Evolutionary conservation across 1,140 invertebrate genomes (phyloP), one percentile per base, ranked within the genome.

Genomic region (Drosophila auraria): DNA sequence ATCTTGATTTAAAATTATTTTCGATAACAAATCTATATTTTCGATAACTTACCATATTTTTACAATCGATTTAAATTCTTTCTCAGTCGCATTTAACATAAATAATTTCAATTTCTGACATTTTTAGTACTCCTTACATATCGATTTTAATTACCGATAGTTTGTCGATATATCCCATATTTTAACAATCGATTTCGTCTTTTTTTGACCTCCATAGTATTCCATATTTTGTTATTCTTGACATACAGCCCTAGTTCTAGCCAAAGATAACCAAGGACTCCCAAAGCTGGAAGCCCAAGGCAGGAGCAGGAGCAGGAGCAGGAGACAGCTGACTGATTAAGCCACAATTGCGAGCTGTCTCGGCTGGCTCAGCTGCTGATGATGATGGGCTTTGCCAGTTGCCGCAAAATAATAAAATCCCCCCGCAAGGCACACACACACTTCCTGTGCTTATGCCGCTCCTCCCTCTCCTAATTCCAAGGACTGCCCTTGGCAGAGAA

Each of bases 311-410:
- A 47, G 45, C 36, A n/a, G 73, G 20, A 44, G 54, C 17, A 5
- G 75, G 27, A 49, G 58, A 53, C 81, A 70, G 61, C 70, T 77
- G 71, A 77, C 74, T 81, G 82, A 86, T 84, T 86, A 81, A 78
- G 73, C 49, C 82, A 78, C 78, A 81, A 78, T 84, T 81, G 82
- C 73, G 65, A 78, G 57, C 60, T 72, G 56, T 42, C 71, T 72
- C 40, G 47, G 50, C 75, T 65, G 69, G n/a, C 42, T 72, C 66
- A 44, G 71, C 20, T 50, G 58, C 44, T 57, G 70, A 57, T 75
- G 72, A 75, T 75, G 58, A 62, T 75, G 72, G 53, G 30, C 44
- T 78, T 47, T 51, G 61, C 17, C 27, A 68, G 66, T 50, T 78
- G 42, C 60, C 60, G 47, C 72, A 51, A 53, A 50, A 58, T 65